Evolutionary conservation across 2,888 invertebrate species (phyloP), one percentile per base, ranked within the genome.

Genomic region (Hypercompe scribonia): DNA sequence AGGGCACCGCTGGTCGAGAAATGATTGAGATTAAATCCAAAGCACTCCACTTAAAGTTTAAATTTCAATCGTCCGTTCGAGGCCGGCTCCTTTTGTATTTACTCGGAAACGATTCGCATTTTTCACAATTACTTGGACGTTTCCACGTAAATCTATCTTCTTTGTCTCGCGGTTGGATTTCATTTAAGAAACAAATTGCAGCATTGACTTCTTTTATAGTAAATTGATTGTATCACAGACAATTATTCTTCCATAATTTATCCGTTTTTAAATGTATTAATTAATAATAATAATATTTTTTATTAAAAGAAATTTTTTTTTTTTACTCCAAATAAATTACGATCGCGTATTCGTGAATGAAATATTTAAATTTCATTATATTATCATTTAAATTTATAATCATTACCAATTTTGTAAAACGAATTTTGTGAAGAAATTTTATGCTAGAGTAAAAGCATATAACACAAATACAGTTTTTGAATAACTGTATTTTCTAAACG

Each of bases 51-150:
- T 68, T 76, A 84, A 80, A 82, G 85, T 78, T 81, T 75, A 80
- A 75, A 83, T 81, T 83, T 79, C 81, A 78, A 73, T 81, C 46
- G 74, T 71, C 65, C 42, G 33, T 70, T 67, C 68, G 50, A 31
- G 34, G 76, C 28, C 86, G 86, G 82, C 87, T 89, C 87, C 90
- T 90, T 92, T 92, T 91, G 90, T 91, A 90, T 91, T 88, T 88
- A 86, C 84, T 84, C 81, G 83, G 88, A 86, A 90, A 88, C 89
- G 91, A 90, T 90, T 89, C 93, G 81, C 94, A 94, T 94, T 95
- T 94, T 94, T 95, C 94, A 93, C 95, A 95, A 94, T 95, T 95
- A 94, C 94, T 93, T 88, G 91, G 94, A 94, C 93, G 89, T 93
- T 93, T 91, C 87, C 90, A 87, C 92, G 90, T 91, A 93, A 94